Conservation (phyloP, 2,797 vertebrate species). For the Poeciliopsis presidionis region DNA sequence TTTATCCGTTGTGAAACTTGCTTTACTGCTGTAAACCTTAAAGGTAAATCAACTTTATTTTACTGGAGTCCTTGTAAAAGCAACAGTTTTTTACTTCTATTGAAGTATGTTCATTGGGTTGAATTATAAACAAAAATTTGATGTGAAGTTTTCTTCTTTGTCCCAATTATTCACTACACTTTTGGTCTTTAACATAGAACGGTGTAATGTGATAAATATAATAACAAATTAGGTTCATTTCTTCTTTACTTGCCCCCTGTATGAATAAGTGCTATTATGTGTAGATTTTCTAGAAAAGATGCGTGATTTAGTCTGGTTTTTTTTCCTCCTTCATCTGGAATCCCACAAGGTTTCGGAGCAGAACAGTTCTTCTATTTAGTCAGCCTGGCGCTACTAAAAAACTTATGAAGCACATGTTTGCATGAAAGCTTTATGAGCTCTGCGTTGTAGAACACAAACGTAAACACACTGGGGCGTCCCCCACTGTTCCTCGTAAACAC, state of each 20-base stretch:
- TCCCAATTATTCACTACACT: neutral
- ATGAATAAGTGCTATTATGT: neutral
- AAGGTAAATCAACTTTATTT: neutral
- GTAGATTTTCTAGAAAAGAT: neutral
- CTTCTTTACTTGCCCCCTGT: neutral
- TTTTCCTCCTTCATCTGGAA: neutral
- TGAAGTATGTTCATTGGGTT: neutral
- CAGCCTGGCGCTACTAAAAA: conserved; percentile 30
- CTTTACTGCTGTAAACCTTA: neutral
- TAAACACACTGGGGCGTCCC: conserved; percentile 24
- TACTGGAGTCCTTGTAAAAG: neutral
- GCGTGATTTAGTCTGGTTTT: neutral
- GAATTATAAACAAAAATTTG: neutral
- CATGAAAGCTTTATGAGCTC: conserved; percentile 62
- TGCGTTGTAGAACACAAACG: conserved; percentile 28
- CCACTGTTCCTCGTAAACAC: conserved; percentile 27
- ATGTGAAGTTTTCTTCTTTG: neutral
- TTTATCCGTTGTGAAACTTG: neutral
- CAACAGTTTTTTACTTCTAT: neutral
- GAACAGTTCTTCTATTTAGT: neutral
- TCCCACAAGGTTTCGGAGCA: neutral
- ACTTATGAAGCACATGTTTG: conserved; percentile 57
- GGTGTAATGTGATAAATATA: neutral
- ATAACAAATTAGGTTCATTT: neutral
- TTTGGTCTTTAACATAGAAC: neutral